Base-by-base conservation (phyloP, 2,888 invertebrate species). In the Rhagium mordax region DNA sequence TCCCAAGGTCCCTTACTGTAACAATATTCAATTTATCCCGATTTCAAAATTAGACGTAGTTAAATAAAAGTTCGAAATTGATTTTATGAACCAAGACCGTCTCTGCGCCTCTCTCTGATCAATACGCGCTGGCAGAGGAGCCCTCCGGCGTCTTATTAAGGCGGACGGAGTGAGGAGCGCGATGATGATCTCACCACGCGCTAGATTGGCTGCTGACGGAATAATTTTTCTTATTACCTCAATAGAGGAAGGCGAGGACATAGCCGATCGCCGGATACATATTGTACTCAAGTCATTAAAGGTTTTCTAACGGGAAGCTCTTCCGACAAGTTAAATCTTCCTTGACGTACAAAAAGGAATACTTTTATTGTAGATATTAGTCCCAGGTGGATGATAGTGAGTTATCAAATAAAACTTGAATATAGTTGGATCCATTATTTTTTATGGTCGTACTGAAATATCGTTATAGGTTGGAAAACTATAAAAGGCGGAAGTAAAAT, bases 111-210 rank as follows among this genome's bases (percentile, higher is more conserved):
- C 51, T n/a, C n/a, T 72, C 80, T 83, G 83, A 84, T 84, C 84
- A 83, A 84, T 84, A 84, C 83, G 77, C 77, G 79, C 81, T 81
- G 81, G 79, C 82, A 81, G 82, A 82, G 84, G 81, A 83, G 80
- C 55, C 82, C 82, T 82, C 82, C 78, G 80, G 82, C 82, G 81
- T 83, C 83, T 83, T 84, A 84, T 84, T 84, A 83, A 82, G 82
- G 82, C 81, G 81, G 83, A 82, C 82, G 82, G 75, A 80, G 78
- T 78, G 77, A 78, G 78, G 80, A 77, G 78, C 76, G 74, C 81
- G 81, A 82, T 83, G 84, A 84, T 84, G 83, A 82, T 82, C 81
- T 82, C 79, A 67, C 76, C 79, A 75, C 73, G 75, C 70, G 70
- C 67, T 75, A 78, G 77, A 79, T 79, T 77, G 77, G 69, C 75